Base-by-base conservation (phyloP, 1,140 invertebrate species). In the Oreohelix idahoensis region DNA sequence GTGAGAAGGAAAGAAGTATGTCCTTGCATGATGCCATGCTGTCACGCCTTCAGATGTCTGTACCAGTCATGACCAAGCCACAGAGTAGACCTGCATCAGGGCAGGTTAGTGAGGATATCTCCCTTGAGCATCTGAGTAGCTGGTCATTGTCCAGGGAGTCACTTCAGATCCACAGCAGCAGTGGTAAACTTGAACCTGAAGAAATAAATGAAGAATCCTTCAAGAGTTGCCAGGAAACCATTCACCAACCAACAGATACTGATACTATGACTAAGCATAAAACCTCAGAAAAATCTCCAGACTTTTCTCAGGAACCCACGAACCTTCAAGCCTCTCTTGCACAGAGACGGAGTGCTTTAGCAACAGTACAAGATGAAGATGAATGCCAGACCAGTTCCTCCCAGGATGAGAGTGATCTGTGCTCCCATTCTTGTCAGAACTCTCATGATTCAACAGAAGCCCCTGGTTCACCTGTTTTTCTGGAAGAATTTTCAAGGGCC, bases 11-110 rank as follows among this genome's bases (percentile, higher is more conserved):
- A 35, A 29, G 29, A 42, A 79, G 58, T 45, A 51, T 63, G 15
- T 36, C 45, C 32, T 36, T 79, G 20, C 77, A 79, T 69, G 77
- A 79, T 45, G 77, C 77, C 20, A 79, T 79, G 77, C 35, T 79
- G 2, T 66, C 29, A 2, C 51, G 77, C 4, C 77, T 79, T 29
- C 77, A 79, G 77, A 58, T 79, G 58, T 79, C 77, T 42, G 29
- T 79, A 8, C 77, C 77, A 23, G 17, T 79, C 29, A n/a, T 79
- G 45, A 29, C 32, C 32, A 79, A n/a, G 15, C 66, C 77, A 10
- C 77, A 39, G 36, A 53, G 35, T 36, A 38, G 53, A 39, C 20
- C 77, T 4, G 58, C 1, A 10, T 26, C 51, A 1, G 26, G 32
- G 1, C 38, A 36, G 10, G 29, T 76, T 32, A 76, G 74, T 35